These are phyloP conservation scores for Ovis canadensis DNA, from an alignment of 2,113 vertebrate genomes.

Conservation along the genomic window DNA sequence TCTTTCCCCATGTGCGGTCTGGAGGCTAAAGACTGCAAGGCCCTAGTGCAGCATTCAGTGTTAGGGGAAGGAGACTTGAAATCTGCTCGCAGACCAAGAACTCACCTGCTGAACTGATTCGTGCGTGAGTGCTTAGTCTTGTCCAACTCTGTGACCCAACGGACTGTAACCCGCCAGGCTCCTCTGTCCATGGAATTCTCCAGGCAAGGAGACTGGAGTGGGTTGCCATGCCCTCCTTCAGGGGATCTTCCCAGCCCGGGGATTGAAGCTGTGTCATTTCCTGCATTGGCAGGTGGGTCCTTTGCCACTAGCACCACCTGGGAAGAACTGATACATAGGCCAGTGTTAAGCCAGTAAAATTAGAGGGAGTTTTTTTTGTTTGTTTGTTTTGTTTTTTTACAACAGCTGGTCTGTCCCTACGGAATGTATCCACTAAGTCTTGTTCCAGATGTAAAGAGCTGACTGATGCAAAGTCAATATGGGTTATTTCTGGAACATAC, in stretches of 20 bases:
- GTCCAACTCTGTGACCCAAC: background rate
- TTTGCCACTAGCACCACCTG: background rate
- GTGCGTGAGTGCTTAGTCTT: background rate
- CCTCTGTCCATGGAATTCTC: background rate
- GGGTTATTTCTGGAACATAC: background rate
- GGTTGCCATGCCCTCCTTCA: background rate
- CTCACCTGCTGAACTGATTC: accelerated
- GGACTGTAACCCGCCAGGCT: background rate
- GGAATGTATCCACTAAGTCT: too few species aligned
- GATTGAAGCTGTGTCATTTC: background rate
- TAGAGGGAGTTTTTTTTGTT: accelerated
- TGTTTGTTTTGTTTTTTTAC: background rate
- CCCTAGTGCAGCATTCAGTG: accelerated
- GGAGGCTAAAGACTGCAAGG: background rate
- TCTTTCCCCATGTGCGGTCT: background rate
- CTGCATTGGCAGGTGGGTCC: background rate
- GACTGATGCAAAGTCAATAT: background rate
- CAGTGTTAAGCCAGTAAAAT: accelerated
- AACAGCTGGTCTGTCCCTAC: too few species aligned
- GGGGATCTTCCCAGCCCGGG: background rate
- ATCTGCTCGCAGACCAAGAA: accelerated
- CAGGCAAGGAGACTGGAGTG: background rate
- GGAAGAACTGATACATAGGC: accelerated
- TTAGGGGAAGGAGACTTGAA: background rate
- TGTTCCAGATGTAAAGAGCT: background rate